A percentile compares a stretch with the other conserved stretches of the same genome.
Evolutionary conservation across 2,888 invertebrate species (phyloP).

Genomic region (Acleris sparsana): DNA sequence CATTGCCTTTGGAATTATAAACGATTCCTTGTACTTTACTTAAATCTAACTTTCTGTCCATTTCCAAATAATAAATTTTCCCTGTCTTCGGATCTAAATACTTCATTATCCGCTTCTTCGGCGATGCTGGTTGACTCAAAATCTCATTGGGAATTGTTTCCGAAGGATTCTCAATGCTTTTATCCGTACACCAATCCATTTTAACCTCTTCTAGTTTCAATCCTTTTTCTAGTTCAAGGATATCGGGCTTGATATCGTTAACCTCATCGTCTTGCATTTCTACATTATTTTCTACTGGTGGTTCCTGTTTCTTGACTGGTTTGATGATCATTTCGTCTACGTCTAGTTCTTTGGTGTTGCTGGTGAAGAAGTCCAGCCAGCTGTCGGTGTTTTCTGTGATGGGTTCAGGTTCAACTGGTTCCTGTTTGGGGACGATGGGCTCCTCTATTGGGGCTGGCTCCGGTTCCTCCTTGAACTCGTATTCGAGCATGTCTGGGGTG

Average conservation of each 20-base stretch:
- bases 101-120: conserved; percentile 71
- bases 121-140: conserved; percentile 49
- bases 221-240: conserved; percentile 18
- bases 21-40: conserved; percentile 74
- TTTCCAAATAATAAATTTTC: conserved; percentile 75
- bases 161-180: conserved; percentile 26
- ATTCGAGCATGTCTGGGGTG: conserved; percentile 70
- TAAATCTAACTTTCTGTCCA: conserved; percentile 68
- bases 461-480: conserved; percentile 58
- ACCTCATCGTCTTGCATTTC: conserved; percentile 27
- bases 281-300: conserved; percentile 34
- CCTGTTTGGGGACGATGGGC: conserved; percentile 22
- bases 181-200: conserved; percentile 32
- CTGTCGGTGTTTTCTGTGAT: conserved; percentile 48
- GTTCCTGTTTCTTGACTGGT: conserved; percentile 45
- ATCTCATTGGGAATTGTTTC: conserved; percentile 54
- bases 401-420: conserved; percentile 34
- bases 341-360: conserved; percentile 63
- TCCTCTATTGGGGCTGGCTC: conserved; percentile 2
- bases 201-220: conserved; percentile 15
- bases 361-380: conserved; percentile 75
- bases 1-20: conserved; percentile 57
- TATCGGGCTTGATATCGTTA: conserved; percentile 14
- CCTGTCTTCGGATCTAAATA: conserved; percentile 73
- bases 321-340: conserved; percentile 76